Base-by-base conservation (phyloP, 2,113 vertebrate genomes). In the Antechinus flavipes region DNA sequence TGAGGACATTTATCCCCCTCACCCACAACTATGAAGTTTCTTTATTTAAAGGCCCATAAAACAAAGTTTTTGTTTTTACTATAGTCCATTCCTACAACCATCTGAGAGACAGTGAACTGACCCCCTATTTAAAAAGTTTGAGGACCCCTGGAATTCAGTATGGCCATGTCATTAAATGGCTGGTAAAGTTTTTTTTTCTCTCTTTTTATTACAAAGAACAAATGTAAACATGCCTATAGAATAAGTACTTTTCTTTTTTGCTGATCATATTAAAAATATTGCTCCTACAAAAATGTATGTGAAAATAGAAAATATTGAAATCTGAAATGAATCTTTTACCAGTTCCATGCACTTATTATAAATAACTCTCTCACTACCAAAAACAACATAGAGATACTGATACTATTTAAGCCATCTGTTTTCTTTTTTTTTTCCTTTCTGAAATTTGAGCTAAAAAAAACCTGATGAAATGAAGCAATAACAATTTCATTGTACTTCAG, bases 401-500 rank as follows among this genome's bases (percentile, higher is more conserved):
- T 55, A 96, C 96, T 90, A 92, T 3, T 92, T 96, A 95, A 96
- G 54, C 26, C 68, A 93, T 76, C 42, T 93, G 56, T 22, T 96
- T 96, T 94, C 27, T 7, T 25, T 53, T 47, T 47, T 49, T 49
- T 58, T 94, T 53, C 92, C 50, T 92, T 84, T 91, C 54, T 90
- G 91, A 92, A 89, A 91, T 92, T 89, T 92, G 4, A 53, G 11
- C 95, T 97, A 94, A 97, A 95, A 96, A 94, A 95, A 95, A 42
- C 61, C 61, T 94, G 7, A 54, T 56, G 95, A 97, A 95, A 53
- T 93, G 90, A 95, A 23, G 49, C 42, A 91, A 97, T 94, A 54
- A 53, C 58, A 91, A 93, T 35, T 26, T 92, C 46, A 16, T 46
- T 93, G 46, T 89, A 92, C 90, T n/a, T 53, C 1, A 12, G 12